Conservation (phyloP, 2,888 invertebrate species). For the Acanthosepion esculentum region DNA sequence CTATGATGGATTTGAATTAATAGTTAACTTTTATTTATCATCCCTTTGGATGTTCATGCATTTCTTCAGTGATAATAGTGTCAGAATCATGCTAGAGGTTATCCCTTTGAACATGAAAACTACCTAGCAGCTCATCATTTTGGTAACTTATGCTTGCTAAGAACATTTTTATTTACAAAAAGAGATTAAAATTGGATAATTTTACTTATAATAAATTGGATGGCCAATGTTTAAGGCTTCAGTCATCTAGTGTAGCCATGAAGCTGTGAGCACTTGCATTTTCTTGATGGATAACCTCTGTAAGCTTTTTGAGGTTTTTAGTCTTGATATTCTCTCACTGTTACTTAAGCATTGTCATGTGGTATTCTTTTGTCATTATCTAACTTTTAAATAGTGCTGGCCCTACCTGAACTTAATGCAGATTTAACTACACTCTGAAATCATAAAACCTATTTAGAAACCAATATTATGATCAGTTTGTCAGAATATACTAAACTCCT, state of each 20-base stretch:
- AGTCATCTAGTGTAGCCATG: neutral
- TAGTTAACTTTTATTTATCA: neutral
- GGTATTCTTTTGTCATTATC: neutral
- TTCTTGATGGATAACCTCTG: neutral
- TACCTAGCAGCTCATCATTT: neutral
- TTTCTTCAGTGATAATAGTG: neutral
- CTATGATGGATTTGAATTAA: neutral
- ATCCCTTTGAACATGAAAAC: neutral
- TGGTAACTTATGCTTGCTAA: neutral
- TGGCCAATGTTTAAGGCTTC: neutral
- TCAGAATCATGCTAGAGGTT: neutral
- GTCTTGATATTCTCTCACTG: neutral
- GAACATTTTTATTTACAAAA: neutral
- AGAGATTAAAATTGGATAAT: neutral
- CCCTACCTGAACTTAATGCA: neutral
- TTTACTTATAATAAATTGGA: too few species aligned
- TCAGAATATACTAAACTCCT: neutral
- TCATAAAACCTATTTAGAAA: neutral
- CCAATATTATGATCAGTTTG: neutral
- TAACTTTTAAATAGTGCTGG: too few species aligned
- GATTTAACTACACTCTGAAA: neutral
- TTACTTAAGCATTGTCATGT: neutral
- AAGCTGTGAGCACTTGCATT: neutral
- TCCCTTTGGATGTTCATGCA: too few species aligned
- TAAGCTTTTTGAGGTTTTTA: neutral